Base-by-base conservation (phyloP, 2,797 vertebrate genomes). In the Megaceryle alcyon region DNA sequence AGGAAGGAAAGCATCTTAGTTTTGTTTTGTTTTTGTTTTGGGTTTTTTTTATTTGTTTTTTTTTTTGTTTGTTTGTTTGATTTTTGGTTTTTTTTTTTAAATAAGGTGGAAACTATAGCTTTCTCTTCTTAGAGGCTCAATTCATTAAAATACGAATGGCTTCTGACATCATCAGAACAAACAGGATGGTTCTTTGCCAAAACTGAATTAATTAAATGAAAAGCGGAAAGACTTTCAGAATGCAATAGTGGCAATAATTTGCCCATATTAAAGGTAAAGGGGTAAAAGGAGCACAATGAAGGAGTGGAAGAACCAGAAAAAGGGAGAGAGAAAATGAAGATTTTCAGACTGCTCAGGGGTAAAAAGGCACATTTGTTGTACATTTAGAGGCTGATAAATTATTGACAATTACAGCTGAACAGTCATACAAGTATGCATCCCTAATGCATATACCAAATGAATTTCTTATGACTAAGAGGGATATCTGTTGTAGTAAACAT, bases 311-410 rank as follows among this genome's bases (percentile, higher is more conserved):
- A 70, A 70, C 4, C 43, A 59, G 75, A 46, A 81, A 54, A 37
- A 4, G 8, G 4, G 41, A 69, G 63, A 56, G 14, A 61, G 59
- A 92, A 92, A 92, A 76, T 48, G 21, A 72, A 59, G 28, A 63
- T 69, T 82, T 93, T 57, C 43, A 86, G 75, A 79, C n/a, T 2
- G 2, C 69, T 92, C 88, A 90, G 78, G 88, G 57, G 82, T 88
- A 94, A 97, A 97, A 97, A 96, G 65, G 37, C 88, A 93, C 37
- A 94, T 94, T 92, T 97, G 91, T 94, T 94, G 77, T 92, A 96
- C 90, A 85, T 90, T 96, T 97, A 97, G 79, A 72, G 65, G 79
- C 51, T 95, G 86, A 94, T 97, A 94, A 97, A 96, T 97, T 96
- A 97, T 96, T 97, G 86, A 96, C 63, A 94, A 89, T 95, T 82